Conservation (phyloP, 2,113 vertebrate genomes). For the Alethe castanea region DNA sequence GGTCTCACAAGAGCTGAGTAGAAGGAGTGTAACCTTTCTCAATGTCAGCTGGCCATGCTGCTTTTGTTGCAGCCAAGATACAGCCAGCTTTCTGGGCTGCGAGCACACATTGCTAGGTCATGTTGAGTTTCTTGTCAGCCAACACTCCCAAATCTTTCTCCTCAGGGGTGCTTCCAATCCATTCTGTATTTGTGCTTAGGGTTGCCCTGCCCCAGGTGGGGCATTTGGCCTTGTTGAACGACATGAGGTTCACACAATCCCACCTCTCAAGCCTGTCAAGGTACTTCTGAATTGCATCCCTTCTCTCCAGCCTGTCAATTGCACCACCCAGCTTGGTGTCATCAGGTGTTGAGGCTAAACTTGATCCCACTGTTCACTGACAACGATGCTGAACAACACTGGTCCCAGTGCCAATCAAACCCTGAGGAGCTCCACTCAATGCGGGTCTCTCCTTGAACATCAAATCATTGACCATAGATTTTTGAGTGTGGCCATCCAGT, state of each 20-base stretch:
- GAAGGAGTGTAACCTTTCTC: background rate
- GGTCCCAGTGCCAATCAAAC: accelerated
- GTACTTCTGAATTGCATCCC: background rate
- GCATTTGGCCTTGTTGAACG: background rate
- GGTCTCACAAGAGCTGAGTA: background rate
- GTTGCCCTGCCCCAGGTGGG: background rate
- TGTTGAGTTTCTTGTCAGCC: background rate
- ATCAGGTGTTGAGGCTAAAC: background rate
- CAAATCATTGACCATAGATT: background rate
- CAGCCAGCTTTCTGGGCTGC: accelerated
- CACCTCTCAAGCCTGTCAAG: accelerated
- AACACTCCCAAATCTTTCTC: background rate
- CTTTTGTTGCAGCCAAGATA: background rate
- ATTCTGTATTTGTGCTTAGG: background rate
- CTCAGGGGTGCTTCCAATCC: background rate
- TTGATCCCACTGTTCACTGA: background rate
- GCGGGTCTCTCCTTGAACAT: background rate
- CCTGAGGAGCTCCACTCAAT: background rate
- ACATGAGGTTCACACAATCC: background rate
- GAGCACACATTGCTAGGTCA: background rate
- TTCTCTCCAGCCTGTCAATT: background rate
- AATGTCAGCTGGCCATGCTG: accelerated
- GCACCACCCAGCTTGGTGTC: too few relatives aligned
- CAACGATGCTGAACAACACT: background rate
- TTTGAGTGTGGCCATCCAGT: background rate